A percentile compares a stretch with the other conserved stretches of the same genome.
Conservation (phyloP, 2,888 invertebrate genomes). For the Magallana nippona region DNA sequence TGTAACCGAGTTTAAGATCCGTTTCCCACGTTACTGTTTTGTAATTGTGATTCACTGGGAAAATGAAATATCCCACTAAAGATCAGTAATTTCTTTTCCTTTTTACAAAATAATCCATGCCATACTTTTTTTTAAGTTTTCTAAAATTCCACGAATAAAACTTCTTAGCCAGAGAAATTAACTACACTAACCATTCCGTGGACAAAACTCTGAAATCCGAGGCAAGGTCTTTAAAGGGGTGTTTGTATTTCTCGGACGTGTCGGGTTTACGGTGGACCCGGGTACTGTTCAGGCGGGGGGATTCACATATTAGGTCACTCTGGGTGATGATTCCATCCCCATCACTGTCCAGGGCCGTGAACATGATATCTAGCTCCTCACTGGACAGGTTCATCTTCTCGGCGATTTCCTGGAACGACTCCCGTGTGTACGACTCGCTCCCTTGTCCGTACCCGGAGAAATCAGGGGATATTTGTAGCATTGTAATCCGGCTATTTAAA, state of each 20-base stretch:
- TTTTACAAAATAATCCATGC: too few species aligned
- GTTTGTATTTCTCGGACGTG: constrained; percentile 37
- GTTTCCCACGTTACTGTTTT: too few species aligned
- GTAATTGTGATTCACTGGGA: too few species aligned
- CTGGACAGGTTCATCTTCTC: constrained; percentile 61
- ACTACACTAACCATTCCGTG: constrained; percentile 51
- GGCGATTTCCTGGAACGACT: constrained; percentile 58
- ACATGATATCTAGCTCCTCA: constrained; percentile 68
- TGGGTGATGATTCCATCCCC: constrained; percentile 69
- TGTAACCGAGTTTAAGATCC: too few species aligned
- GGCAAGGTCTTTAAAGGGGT: constrained; percentile 42
- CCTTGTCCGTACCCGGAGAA: constrained; percentile 53
- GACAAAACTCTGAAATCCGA: constrained; percentile 50
- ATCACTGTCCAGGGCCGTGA: constrained; percentile 67
- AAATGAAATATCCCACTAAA: too few species aligned
- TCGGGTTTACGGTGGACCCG: neutral
- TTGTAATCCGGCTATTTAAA: neutral
- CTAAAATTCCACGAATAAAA: too few species aligned
- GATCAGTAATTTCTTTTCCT: too few species aligned
- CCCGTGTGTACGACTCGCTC: constrained; percentile 53
- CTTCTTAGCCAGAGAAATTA: neutral
- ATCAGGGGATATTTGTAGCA: constrained; percentile 56
- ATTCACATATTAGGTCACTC: constrained; percentile 40
- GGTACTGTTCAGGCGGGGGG: constrained; percentile 24
- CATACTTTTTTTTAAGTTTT: too few species aligned